Conservation (phyloP, 1,140 invertebrate species). For the Atta cephalotes region DNA sequence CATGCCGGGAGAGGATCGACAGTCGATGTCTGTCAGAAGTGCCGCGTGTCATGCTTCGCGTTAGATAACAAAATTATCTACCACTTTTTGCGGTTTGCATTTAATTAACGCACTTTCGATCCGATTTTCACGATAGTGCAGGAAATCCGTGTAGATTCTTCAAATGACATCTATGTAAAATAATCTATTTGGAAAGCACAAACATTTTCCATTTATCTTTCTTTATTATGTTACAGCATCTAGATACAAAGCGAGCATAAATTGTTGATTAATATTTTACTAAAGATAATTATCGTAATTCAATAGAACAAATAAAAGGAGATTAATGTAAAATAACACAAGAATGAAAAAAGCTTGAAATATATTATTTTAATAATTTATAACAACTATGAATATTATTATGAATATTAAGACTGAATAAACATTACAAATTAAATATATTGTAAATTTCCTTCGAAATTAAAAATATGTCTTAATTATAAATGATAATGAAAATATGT, state of each 20-base stretch:
- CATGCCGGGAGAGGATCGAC: constrained; percentile 49
- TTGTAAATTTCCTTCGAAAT: not conserved
- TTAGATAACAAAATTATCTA: constrained; percentile 43
- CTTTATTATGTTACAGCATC: not conserved
- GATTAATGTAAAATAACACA: not conserved
- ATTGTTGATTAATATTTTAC: not conserved
- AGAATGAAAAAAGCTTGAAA: not conserved
- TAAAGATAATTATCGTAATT: not conserved
- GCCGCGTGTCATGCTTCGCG: not conserved
- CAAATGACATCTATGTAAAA: not conserved
- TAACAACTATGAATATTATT: not conserved
- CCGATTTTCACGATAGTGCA: constrained; percentile 7
- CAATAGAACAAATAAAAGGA: not conserved
- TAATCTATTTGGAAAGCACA: not conserved
- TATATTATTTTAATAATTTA: constrained; percentile 1
- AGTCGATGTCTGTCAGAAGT: constrained; percentile 53
- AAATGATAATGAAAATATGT: not conserved
- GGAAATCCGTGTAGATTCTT: not conserved
- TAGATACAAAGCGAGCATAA: not conserved
- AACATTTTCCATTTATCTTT: not conserved
- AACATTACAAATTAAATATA: not conserved
- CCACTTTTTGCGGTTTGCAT: constrained; percentile 50
- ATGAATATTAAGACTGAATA: not conserved
- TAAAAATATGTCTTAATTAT: not conserved
- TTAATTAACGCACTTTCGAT: constrained; percentile 48